Evolutionary conservation across 2,113 vertebrate genomes (phyloP).

Genomic region (Potamarius usumacintae): DNA sequence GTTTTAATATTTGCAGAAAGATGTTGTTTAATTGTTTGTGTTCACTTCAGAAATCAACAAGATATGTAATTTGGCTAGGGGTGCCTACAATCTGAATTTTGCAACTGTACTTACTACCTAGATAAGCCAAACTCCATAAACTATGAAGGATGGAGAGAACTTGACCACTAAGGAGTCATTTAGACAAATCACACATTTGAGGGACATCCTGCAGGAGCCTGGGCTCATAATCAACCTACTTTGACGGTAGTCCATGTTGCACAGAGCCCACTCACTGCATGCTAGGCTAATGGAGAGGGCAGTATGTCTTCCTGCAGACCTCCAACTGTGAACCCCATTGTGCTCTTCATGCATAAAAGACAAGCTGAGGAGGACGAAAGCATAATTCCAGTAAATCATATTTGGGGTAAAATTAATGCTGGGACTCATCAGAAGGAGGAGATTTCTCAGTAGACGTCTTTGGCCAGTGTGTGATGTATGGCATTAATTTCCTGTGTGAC

Average conservation of each 20-base stretch:
- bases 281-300: conserved; percentile 18
- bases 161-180: neutral
- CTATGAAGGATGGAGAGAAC: neutral
- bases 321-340: conserved; percentile 31
- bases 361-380: conserved; percentile 2
- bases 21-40: neutral
- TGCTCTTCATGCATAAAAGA: conserved; percentile 18
- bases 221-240: conserved; percentile 12
- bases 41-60: neutral
- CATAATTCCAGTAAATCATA: conserved; percentile 49
- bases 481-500: conserved; percentile 79
- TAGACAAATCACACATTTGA: conserved; percentile 19
- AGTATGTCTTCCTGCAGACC: conserved; percentile 47
- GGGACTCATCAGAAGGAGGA: conserved; percentile 43
- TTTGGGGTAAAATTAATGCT: conserved; percentile 45
- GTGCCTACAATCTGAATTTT: neutral
- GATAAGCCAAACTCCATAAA: conserved; percentile 10
- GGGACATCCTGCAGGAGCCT: neutral
- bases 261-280: conserved; percentile 9
- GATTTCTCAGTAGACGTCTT: conserved; percentile 51
- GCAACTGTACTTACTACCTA: neutral
- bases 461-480: conserved; percentile 73
- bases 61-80: neutral
- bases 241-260: conserved; percentile 15
- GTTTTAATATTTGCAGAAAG: neutral